Evolutionary conservation across 1,140 invertebrate species (phyloP).

Genomic region (Drosophila varians): DNA sequence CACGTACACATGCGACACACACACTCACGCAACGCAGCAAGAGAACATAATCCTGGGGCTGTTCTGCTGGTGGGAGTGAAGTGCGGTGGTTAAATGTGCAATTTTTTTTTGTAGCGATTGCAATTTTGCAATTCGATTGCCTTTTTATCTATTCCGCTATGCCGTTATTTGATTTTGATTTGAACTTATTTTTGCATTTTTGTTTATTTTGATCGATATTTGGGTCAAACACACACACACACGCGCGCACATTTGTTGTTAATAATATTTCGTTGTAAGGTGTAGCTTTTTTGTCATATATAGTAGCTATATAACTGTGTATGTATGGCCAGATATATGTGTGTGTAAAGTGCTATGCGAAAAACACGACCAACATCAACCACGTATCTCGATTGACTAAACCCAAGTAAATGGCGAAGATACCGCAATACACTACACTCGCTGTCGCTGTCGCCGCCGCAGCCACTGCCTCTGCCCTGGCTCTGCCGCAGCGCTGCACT

Average conservation of each 20-base stretch:
- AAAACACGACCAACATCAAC: constrained; percentile 84
- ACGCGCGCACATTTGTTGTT: constrained; percentile 51
- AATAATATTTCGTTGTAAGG: constrained; percentile 41
- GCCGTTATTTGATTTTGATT: background rate
- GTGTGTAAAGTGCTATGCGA: constrained; percentile 63
- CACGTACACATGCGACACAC: constrained; percentile 16
- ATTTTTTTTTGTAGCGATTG: constrained; percentile 13
- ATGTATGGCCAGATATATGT: constrained; percentile 27
- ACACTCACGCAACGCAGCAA: constrained; percentile 68
- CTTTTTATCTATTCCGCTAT: constrained; percentile 46
- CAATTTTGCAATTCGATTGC: constrained; percentile 11
- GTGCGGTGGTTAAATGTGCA: constrained; percentile 15
- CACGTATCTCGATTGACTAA: constrained; percentile 84
- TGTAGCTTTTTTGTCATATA: constrained; percentile 27
- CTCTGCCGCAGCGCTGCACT: constrained; percentile 1
- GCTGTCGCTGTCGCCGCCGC: constrained; percentile 28
- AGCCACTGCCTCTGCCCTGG: constrained; percentile 14
- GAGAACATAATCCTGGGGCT: constrained; percentile 83
- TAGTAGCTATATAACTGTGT: constrained; percentile 25
- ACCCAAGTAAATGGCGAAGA: constrained; percentile 82
- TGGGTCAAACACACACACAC: constrained; percentile 29
- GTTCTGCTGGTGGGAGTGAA: constrained; percentile 67
- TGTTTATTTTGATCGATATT: constrained; percentile 49
- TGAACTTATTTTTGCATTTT: constrained; percentile 6
- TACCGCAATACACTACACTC: constrained; percentile 77